Conservation (phyloP, 2,888 invertebrate species). For the Oscheius myriophilus region DNA sequence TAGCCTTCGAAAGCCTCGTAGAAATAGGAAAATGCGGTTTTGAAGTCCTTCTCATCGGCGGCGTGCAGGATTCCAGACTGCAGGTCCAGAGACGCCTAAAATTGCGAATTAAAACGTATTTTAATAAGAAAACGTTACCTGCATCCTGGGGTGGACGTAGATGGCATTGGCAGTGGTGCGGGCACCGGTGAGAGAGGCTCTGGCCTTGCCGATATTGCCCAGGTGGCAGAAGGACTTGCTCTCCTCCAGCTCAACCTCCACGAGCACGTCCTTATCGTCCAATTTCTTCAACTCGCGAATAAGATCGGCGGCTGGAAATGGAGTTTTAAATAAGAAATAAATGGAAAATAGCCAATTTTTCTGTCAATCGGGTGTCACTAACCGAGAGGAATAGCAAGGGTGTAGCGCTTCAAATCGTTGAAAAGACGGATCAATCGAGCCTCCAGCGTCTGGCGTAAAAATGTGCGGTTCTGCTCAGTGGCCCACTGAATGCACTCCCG, state of each 20-base stretch:
- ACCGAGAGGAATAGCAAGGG: constrained; percentile 71
- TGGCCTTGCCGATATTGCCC: constrained; percentile 86
- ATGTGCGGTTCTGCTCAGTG: constrained; percentile 94
- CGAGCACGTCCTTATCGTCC: constrained; percentile 97
- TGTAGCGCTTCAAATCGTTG: constrained; percentile 72
- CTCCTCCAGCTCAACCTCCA: constrained; percentile 96
- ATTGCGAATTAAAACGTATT: neutral
- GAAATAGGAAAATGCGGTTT: constrained; percentile 99
- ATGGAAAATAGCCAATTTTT: constrained; percentile 2
- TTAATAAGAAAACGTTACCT: constrained; percentile 76
- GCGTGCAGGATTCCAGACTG: constrained; percentile 98
- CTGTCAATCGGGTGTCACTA: constrained; percentile 29
- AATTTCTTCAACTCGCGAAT: constrained; percentile 95
- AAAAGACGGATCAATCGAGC: constrained; percentile 92
- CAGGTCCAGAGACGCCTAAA: constrained; percentile 88
- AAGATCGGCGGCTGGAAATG: constrained; percentile 75
- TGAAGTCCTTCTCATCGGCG: constrained; percentile 99
- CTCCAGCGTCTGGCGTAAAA: constrained; percentile 93
- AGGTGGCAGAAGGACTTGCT: constrained; percentile 98
- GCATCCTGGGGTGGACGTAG: constrained; percentile 98
- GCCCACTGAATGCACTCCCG: constrained; percentile 99
- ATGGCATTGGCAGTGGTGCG: constrained; percentile 99
- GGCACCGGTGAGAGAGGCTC: constrained; percentile 93
- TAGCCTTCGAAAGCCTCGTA: constrained; percentile 97
- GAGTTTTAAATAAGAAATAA: neutral